Evolutionary conservation across 1,140 invertebrate genomes (phyloP).

Genomic region (Drosophila repletoides): DNA sequence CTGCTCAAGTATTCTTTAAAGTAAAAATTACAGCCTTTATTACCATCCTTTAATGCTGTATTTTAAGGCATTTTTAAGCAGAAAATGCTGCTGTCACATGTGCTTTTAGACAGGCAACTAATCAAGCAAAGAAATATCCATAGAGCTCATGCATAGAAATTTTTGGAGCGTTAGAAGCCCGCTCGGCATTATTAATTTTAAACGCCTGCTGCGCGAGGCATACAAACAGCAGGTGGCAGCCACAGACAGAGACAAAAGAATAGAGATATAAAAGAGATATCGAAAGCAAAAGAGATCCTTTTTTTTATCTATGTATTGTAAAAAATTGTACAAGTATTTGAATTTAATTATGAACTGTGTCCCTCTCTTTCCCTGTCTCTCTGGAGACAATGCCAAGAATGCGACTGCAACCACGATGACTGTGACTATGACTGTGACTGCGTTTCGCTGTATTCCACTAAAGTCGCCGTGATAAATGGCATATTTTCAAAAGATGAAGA

Average conservation of each 20-base stretch:
- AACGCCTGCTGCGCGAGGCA: conserved; percentile 64
- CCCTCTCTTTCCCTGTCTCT: too few relatives aligned
- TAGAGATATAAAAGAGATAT: background rate
- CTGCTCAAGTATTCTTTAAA: too few relatives aligned
- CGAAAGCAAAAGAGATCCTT: conserved; percentile 18
- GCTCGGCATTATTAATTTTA: conserved; percentile 76
- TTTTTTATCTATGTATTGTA: too few relatives aligned
- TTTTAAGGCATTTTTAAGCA: too few relatives aligned
- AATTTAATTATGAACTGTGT: conserved; percentile 79
- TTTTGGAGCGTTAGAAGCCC: conserved; percentile 31
- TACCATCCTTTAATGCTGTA: too few relatives aligned
- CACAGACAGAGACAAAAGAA: background rate
- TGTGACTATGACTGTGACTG: too few relatives aligned
- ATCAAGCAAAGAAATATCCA: conserved; percentile 54
- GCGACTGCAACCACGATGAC: conserved; percentile 10
- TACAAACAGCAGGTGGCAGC: conserved; percentile 60
- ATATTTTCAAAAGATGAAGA: too few relatives aligned
- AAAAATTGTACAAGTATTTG: conserved; percentile 78
- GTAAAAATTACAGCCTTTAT: conserved; percentile 1
- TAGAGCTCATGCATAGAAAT: conserved; percentile 34
- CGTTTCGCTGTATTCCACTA: conserved; percentile 2
- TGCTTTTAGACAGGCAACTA: conserved; percentile 19
- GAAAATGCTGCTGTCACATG: background rate
- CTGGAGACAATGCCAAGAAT: conserved; percentile 54
- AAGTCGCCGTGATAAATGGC: too few relatives aligned